Base-by-base conservation (phyloP, 1,140 invertebrate species). In the Drosophila mojavensis region DNA sequence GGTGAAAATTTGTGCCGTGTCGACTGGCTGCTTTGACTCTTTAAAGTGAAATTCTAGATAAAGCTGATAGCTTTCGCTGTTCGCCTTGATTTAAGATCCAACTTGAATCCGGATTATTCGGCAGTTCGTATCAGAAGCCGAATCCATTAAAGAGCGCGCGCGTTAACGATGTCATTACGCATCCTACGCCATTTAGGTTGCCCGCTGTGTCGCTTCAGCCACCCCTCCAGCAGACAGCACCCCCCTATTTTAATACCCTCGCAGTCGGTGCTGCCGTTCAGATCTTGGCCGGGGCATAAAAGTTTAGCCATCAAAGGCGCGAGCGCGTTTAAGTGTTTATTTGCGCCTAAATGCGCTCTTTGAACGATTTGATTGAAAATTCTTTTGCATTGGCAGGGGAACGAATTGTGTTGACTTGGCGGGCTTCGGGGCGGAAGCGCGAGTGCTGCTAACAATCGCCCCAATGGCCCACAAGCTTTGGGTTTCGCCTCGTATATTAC, bases 281-380 rank as follows among this genome's bases (percentile, higher is more conserved):
- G 70, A 73, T 73, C 62, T 73, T 15, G 43, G 43, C 5, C 43
- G 43, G 15, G 54, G 51, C 62, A 86, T 86, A 83, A 86, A 86
- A 86, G 81, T 83, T 75, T 76, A 55, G 55, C 67, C 83, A 88
- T 88, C 83, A 88, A 88, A 88, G 83, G 77, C 84, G 83, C 84
- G 84, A 89, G 76, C 79, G 83, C 84, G 84, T 88, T 89, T 88
- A 89, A 84, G 80, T 88, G 83, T 89, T 88, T 88, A 88, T 88
- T 88, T 89, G 83, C 83, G 83, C 83, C 83, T 89, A 88, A 88
- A 88, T 89, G 83, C 84, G 83, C 83, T 89, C 83, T 88, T 88
- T 88, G 83, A 88, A 79, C 83, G 84, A 88, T 89, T 88, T 86
- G 83, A 86, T 86, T 86, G 83, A 88, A 86, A 86, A 88, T 89